A percentile compares a stretch with the other conserved stretches of the same genome.
Conservation (phyloP, 2,888 invertebrate genomes). For the Parnassius apollo region DNA sequence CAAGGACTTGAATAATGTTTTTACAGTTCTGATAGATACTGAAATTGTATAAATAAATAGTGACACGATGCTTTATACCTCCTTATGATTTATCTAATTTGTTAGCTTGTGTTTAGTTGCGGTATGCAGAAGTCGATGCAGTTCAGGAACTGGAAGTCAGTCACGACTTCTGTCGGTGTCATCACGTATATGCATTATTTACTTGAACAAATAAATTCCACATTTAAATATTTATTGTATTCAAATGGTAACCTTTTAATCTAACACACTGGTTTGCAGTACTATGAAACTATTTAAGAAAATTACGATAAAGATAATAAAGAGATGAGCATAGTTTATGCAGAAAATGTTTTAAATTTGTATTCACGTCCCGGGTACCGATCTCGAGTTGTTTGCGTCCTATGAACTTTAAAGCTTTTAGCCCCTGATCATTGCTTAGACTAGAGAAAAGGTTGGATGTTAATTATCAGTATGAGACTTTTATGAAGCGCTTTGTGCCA, state of each 20-base stretch:
- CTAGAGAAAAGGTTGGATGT: no score
- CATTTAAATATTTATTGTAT: constrained; percentile 40
- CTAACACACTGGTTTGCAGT: neutral
- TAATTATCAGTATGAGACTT: no score
- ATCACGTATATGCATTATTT: constrained; percentile 44
- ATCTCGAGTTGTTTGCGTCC: no score
- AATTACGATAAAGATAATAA: no score
- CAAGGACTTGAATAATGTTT: constrained; percentile 24
- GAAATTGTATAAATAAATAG: constrained; percentile 21
- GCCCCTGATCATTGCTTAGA: no score
- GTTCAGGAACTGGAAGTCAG: constrained; percentile 54
- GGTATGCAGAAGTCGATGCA: constrained; percentile 37
- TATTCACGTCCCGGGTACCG: no score
- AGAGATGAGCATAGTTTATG: no score
- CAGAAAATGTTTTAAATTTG: no score
- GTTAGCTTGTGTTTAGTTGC: constrained; percentile 33
- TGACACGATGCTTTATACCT: constrained; percentile 15
- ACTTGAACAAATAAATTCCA: constrained; percentile 31
- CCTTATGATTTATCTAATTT: constrained; percentile 29
- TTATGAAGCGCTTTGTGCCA: no score
- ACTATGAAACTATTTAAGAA: neutral
- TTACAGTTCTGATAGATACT: constrained; percentile 24
- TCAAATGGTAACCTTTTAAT: constrained; percentile 36
- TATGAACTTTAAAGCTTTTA: no score
- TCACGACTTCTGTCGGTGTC: constrained; percentile 53